These are phyloP conservation scores for Philotrypesis tridentata DNA, from an alignment of 1,140 invertebrate species.

Conservation along the genomic window DNA sequence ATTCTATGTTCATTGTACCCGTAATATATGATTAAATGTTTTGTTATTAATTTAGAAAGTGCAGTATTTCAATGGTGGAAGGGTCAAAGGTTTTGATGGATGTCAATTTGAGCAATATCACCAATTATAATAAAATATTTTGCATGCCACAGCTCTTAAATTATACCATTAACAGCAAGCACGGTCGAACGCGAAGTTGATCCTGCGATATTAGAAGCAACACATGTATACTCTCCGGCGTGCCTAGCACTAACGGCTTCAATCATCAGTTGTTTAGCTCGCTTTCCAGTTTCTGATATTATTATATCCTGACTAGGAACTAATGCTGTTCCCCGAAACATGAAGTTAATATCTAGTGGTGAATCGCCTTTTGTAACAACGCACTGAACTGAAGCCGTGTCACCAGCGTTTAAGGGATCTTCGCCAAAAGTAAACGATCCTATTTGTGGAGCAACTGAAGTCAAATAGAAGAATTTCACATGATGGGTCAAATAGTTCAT, in stretches of 20 bases:
- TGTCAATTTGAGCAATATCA: neutral
- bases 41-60: constrained; percentile 57
- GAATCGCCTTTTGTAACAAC: constrained; percentile 75
- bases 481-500: neutral
- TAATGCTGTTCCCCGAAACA: constrained; percentile 74
- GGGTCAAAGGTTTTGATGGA: neutral
- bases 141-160: constrained; percentile 5
- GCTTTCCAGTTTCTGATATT: constrained; percentile 77
- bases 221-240: constrained; percentile 79
- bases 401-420: constrained; percentile 80
- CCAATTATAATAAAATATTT: neutral
- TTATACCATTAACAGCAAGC: constrained; percentile 76
- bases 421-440: constrained; percentile 81
- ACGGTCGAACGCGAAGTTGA: constrained; percentile 72
- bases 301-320: constrained; percentile 70
- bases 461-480: constrained; percentile 8
- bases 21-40: constrained; percentile 41
- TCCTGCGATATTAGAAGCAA: constrained; percentile 82
- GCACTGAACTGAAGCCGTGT: constrained; percentile 73
- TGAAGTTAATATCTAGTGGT: constrained; percentile 77
- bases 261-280: constrained; percentile 63
- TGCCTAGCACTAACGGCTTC: constrained; percentile 74
- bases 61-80: neutral
- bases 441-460: constrained; percentile 78
- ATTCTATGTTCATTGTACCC: neutral